Percentiles rank a stretch among this genome's conserved stretches.
Conservation (phyloP, 2,797 vertebrate genomes). For the Argya squamiceps region DNA sequence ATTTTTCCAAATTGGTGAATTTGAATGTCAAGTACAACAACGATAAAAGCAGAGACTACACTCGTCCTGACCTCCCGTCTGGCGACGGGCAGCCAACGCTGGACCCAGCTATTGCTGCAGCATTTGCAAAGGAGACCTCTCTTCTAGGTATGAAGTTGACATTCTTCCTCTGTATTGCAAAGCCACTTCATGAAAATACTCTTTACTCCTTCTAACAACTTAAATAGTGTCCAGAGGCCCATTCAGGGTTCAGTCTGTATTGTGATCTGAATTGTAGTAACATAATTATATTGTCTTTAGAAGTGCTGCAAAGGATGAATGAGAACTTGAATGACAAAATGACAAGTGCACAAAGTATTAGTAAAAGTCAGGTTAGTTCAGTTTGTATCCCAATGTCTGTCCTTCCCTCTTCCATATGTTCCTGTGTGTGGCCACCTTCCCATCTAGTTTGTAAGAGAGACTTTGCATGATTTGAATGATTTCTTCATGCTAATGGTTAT, state of each 20-base stretch:
- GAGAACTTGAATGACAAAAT: not conserved
- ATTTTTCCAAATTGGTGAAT: constrained; percentile 98
- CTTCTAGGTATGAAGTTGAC: constrained; percentile 89
- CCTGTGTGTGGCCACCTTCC: not conserved
- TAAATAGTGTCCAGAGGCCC: not conserved
- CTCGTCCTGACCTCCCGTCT: constrained; percentile 93
- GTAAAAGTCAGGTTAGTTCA: not conserved
- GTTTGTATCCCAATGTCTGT: not conserved
- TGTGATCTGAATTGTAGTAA: not conserved
- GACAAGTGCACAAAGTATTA: not conserved
- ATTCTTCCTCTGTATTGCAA: not conserved
- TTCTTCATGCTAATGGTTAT: not conserved
- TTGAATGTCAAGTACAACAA: constrained; percentile 99
- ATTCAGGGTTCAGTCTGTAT: not conserved
- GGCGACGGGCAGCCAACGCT: constrained; percentile 92
- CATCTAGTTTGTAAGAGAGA: not conserved
- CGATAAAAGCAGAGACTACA: constrained; percentile 97
- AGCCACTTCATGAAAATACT: not conserved
- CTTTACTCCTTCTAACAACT: not conserved
- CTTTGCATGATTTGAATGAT: not conserved
- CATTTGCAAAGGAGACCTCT: constrained; percentile 94
- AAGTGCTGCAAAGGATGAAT: not conserved
- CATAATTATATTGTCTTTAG: not conserved
- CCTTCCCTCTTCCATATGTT: not conserved
- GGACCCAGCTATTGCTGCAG: constrained; percentile 88